Evolutionary conservation across 2,888 invertebrate genomes (phyloP), one percentile per base, ranked within the genome.

Genomic region (Listrodromus nycthemerus): DNA sequence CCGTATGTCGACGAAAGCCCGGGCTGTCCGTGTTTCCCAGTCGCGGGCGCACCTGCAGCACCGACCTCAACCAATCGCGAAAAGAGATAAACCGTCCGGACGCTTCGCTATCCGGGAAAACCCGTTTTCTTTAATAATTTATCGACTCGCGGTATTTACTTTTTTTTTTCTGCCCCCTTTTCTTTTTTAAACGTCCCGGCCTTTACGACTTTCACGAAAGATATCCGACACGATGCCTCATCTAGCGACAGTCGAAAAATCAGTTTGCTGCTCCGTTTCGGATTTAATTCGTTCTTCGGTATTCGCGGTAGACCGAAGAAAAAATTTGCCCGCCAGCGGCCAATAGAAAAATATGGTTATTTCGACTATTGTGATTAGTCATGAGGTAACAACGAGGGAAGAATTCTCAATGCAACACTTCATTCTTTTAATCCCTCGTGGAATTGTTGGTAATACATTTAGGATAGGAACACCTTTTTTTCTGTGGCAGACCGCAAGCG

Each of bases 1-100:
- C 30, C 70, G 78, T 70, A 24, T 69, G 13, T 55, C 66, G 41
- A 13, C 27, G 61, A 61, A 30, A 61, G 27, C 61, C 61, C 27
- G 41, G 61, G 27, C 61, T 61, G 16, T 61, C 2, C 27, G 27
- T 5, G 58, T 24, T 58, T 27, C 61, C 61, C 16, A 13, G n/a
- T 27, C 61, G 30, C 61, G 27, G 61, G 61, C 61, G 30, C 61
- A 61, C 61, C 61, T 61, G 61, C 61, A 61, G 24, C 61, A 30
- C n/a, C 61, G 61, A 30, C 13, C 27, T 63, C 73, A 19, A 48
- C 73, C 73, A 74, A 74, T 74, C 73, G 63, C 30, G 8, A 61
- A 30, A 2, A 61, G 27, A 24, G 16, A 61, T 61, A 30, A 7
- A 27, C 55, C 16, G 61, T n/a, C 16, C 61, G 27, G 27, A 61